These are phyloP conservation scores for Blomia tropicalis DNA, from an alignment of 2,888 invertebrate genomes.

Conservation along the genomic window DNA sequence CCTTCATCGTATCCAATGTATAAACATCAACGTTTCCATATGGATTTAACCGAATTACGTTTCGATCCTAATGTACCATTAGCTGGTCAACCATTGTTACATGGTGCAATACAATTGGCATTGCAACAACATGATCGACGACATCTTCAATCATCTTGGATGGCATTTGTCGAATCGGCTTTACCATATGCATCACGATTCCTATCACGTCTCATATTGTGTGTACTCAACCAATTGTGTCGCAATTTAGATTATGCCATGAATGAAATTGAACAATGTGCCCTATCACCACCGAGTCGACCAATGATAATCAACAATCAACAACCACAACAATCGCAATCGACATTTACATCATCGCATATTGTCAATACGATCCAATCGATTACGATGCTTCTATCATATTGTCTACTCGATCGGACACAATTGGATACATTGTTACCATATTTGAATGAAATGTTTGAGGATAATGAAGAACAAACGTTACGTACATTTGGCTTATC, in stretches of 20 bases:
- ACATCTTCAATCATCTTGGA: conserved; percentile 64
- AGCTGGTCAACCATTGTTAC: conserved; percentile 64
- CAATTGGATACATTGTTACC: conserved; percentile 33
- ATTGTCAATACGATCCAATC: not conserved
- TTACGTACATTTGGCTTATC: not conserved
- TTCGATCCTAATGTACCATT: conserved; percentile 40
- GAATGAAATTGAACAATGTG: conserved; percentile 21
- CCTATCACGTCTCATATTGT: conserved; percentile 56
- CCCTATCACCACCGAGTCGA: not conserved
- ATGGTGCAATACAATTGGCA: conserved; percentile 59
- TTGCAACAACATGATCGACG: conserved; percentile 51
- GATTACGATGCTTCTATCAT: not conserved
- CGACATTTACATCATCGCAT: conserved; percentile 22
- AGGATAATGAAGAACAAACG: not conserved
- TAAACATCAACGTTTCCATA: conserved; percentile 19
- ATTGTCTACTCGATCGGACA: conserved; percentile 23
- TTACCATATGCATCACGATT: conserved; percentile 62
- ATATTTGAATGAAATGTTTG: not conserved
- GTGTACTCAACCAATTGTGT: conserved; percentile 61
- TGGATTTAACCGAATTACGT: conserved; percentile 29
- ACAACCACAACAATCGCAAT: not conserved
- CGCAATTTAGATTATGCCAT: conserved; percentile 50
- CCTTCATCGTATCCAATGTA: not conserved
- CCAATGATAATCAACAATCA: conserved; percentile 11
- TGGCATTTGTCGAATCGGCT: conserved; percentile 59